Percentiles rank a stretch among this genome's conserved stretches.
phyloP scores from a whole-genome alignment of 1,140 invertebrate genomes.

The Dolichoris vasculosae region DNA sequence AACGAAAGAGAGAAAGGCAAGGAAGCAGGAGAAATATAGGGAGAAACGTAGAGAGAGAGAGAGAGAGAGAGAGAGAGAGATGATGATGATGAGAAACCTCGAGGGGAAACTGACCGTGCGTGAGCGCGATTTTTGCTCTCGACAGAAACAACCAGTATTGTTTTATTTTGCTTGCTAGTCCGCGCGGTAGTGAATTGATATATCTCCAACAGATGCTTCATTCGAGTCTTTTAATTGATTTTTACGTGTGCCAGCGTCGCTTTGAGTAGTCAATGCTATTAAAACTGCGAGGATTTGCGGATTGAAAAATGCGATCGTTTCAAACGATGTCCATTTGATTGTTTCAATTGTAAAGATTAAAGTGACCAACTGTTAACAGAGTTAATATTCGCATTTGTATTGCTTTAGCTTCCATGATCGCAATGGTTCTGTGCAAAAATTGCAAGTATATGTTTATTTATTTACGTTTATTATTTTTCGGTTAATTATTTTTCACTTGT shows the following conservation, averaged over 20 bases:
- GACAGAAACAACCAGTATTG: not conserved
- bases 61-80: not conserved
- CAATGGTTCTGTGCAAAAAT: too few relatives aligned
- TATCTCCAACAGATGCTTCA: slow-evolving; percentile 30
- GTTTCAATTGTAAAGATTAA: not conserved
- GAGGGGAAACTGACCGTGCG: slow-evolving; percentile 22
- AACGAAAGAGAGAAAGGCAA: not conserved
- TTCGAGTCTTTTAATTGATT: slow-evolving; percentile 46
- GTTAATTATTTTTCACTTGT: too few relatives aligned
- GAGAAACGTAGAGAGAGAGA: not conserved
- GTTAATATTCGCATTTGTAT: too few relatives aligned
- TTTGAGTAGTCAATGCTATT: not conserved
- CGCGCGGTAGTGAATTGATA: slow-evolving; percentile 25
- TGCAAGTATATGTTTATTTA: too few relatives aligned
- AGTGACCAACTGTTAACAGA: slow-evolving; percentile 8
- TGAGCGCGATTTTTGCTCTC: slow-evolving; percentile 38
- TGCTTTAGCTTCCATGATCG: too few relatives aligned
- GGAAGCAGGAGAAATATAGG: not conserved
- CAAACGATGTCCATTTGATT: not conserved
- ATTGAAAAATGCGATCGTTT: slow-evolving; percentile 8
- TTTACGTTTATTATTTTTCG: too few relatives aligned
- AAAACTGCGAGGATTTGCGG: not conserved
- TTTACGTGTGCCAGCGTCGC: not conserved
- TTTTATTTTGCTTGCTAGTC: slow-evolving; percentile 1
- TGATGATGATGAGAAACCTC: not conserved